Percentiles rank a stretch among this genome's conserved stretches.
Conservation (phyloP, 1,140 invertebrate genomes). For the Nixonia krombeini region DNA sequence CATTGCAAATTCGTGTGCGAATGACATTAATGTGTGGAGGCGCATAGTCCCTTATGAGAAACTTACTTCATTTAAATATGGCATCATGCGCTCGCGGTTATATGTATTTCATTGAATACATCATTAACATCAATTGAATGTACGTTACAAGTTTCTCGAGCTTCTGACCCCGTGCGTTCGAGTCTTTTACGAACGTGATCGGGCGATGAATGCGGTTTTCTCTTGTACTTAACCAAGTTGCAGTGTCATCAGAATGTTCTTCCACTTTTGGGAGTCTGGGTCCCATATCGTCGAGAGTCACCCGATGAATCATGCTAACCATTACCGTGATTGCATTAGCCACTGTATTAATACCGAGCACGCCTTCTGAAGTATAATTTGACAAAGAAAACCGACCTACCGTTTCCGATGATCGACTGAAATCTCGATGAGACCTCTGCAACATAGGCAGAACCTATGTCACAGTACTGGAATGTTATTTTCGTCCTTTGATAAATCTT, state of each 20-base stretch:
- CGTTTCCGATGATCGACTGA: slow-evolving; percentile 12
- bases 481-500: no score
- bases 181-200: slow-evolving; percentile 6
- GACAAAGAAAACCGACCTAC: slow-evolving; percentile 16
- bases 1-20: no score
- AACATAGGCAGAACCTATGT: no score
- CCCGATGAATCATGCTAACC: slow-evolving; percentile 15
- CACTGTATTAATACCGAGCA: slow-evolving; percentile 18
- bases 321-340: slow-evolving; percentile 25
- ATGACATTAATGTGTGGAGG: neutral
- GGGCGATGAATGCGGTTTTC: slow-evolving; percentile 15
- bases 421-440: slow-evolving; percentile 10
- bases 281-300: slow-evolving; percentile 10
- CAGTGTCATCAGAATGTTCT: slow-evolving; percentile 20
- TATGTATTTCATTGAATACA: neutral
- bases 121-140: slow-evolving; percentile 4
- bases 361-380: slow-evolving; percentile 18
- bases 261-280: neutral
- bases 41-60: no score
- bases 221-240: slow-evolving; percentile 7
- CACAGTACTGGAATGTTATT: no score
- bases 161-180: neutral
- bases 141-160: neutral
- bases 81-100: no score
- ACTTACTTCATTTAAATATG: no score